These are phyloP conservation scores for Phalacrocorax carbo DNA, from an alignment of 2,113 vertebrate genomes.

Conservation along the genomic window DNA sequence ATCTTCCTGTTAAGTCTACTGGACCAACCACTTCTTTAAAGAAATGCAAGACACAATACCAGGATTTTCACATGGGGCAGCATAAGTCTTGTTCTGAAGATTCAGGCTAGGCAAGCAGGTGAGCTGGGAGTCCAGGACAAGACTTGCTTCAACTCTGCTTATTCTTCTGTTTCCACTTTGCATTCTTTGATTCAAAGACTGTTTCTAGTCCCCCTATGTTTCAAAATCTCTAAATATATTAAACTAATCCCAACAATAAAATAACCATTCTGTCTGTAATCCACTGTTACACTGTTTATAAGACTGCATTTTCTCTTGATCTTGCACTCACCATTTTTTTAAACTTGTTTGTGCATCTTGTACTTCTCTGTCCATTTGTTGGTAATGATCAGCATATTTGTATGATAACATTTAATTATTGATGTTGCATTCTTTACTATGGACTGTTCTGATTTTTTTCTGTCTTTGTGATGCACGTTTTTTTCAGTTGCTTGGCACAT, in stretches of 20 bases:
- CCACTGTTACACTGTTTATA: not conserved
- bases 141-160: not conserved
- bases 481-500: not conserved
- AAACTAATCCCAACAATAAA: not conserved
- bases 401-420: not conserved
- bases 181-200: not conserved
- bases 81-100: not conserved
- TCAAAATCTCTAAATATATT: not conserved
- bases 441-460: not conserved
- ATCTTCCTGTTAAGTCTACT: not conserved
- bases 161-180: not conserved
- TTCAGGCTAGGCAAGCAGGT: not conserved
- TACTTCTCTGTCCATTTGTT: not conserved
- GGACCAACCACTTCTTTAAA: not conserved
- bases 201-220: not conserved
- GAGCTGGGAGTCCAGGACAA: not conserved
- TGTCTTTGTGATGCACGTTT: not conserved
- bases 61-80: not conserved
- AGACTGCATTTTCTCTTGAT: not conserved
- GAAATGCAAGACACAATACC: not conserved
- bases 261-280: not conserved
- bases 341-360: not conserved
- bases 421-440: not conserved
- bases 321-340: not conserved
- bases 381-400: not conserved